Evolutionary conservation across 2,888 invertebrate genomes (phyloP), one percentile per base, ranked within the genome.

Genomic region (Tuta absoluta): DNA sequence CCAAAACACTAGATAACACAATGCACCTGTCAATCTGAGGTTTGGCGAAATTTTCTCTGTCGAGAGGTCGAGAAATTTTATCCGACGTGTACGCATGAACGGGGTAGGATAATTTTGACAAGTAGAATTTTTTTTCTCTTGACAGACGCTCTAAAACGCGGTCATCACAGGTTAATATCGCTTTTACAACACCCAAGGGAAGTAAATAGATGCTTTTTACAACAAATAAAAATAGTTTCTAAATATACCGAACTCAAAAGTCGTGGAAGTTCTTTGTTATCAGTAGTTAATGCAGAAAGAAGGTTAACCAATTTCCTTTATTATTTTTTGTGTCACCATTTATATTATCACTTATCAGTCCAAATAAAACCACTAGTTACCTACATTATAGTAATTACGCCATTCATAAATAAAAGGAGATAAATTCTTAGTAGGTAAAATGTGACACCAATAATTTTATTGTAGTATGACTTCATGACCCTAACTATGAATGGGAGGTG

Each of bases 251-350:
- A 11, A 11, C 12, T 11, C 8, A 45, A n/a, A 45, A 17, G 4
- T 5, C n/a, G 5, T n/a, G n/a, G 4, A 24, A 53, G 11, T 21
- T 11, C 3, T 21, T 23, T 12, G 21, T 53, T 53, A 21, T 14
- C 23, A 53, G 23, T 17, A 23, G 5, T 23, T 53, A 80, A 67
- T 71, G 79, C 67, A 80, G 73, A 66, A 72, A n/a, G 62, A 45
- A 17, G 45, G 45, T 45, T 45, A 45, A 45, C 45, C 53, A 53
- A 53, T 21, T 53, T 53, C 24, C 53, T 53, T 19, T 53, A 33
- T 45, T 7, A 45, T 45, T 45, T 45, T n/a, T 45, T 45, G 45
- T 45, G 45, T 45, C 45, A 17, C n/a, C 17, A 17, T 17, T 10
- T 33, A 4, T 33, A 33, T 33, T 33, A 33, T 33, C 33, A 33